These are phyloP conservation scores for Bagarius yarrelli DNA, from an alignment of 2,113 vertebrate genomes.

Conservation along the genomic window DNA sequence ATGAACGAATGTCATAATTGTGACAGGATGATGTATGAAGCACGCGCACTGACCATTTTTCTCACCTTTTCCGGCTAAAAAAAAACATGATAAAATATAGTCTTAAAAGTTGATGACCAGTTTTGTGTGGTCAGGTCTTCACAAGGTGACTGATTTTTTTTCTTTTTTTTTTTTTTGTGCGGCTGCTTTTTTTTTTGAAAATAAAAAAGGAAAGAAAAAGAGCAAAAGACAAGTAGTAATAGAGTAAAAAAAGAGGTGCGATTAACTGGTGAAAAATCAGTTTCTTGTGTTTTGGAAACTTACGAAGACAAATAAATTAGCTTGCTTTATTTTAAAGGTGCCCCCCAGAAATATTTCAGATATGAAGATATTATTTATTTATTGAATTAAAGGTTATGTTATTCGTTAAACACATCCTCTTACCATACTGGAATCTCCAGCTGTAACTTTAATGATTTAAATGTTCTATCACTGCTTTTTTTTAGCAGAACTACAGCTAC, in stretches of 20 bases:
- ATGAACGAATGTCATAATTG: conserved; percentile 82
- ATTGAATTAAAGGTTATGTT: too few relatives aligned
- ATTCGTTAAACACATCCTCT: too few relatives aligned
- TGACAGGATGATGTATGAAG: conserved; percentile 84
- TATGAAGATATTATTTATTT: too few relatives aligned
- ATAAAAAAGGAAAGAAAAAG: background rate
- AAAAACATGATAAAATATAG: conserved; percentile 71
- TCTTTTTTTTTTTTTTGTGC: conserved; percentile 31
- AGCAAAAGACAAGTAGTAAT: conserved; percentile 60
- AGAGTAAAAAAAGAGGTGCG: conserved; percentile 58
- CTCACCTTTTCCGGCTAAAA: conserved; percentile 61
- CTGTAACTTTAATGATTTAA: too few relatives aligned
- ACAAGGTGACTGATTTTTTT: conserved; percentile 65
- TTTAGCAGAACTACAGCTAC: background rate
- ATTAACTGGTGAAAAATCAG: conserved; percentile 66
- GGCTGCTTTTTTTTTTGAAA: conserved; percentile 2
- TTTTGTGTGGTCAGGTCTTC: conserved; percentile 74
- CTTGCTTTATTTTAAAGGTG: too few relatives aligned
- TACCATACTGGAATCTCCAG: too few relatives aligned
- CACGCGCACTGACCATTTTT: conserved; percentile 53
- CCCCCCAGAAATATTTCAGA: too few relatives aligned
- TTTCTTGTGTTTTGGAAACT: conserved; percentile 44
- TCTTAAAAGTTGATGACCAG: conserved; percentile 69
- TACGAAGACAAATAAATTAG: background rate
- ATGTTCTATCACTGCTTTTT: too few relatives aligned